A percentile compares a stretch with the other conserved stretches of the same genome.
Evolutionary conservation across 2,113 vertebrate species (phyloP).

Genomic region (Cinclus mexicanus): DNA sequence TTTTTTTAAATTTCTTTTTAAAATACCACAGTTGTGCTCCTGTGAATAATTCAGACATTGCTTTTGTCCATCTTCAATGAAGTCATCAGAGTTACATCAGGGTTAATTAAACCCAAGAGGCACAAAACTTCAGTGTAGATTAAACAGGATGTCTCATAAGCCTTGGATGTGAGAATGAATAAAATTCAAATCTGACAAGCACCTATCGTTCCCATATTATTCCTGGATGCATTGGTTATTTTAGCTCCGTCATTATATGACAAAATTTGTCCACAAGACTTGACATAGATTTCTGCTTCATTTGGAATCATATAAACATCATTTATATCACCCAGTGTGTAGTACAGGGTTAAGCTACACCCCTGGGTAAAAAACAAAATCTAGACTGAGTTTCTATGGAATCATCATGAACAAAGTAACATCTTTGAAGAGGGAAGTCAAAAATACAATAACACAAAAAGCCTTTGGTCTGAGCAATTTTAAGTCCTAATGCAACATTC

Average conservation of each 20-base stretch:
- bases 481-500: background rate
- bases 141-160: background rate
- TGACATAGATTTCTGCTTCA: background rate
- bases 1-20: background rate
- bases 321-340: background rate
- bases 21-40: background rate
- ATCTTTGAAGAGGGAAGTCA: background rate
- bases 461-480: background rate
- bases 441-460: background rate
- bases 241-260: background rate
- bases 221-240: background rate
- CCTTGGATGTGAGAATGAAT: background rate
- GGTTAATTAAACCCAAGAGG: conserved; percentile 14
- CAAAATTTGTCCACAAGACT: background rate
- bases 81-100: background rate
- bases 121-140: background rate
- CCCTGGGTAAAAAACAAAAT: background rate
- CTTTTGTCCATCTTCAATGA: background rate
- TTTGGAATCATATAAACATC: background rate
- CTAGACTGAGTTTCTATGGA: background rate
- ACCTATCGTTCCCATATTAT: background rate
- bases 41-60: background rate
- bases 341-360: background rate
- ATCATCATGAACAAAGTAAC: background rate
- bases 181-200: background rate